Conservation (phyloP, 1,140 invertebrate species). For the Metaphire vulgaris region DNA sequence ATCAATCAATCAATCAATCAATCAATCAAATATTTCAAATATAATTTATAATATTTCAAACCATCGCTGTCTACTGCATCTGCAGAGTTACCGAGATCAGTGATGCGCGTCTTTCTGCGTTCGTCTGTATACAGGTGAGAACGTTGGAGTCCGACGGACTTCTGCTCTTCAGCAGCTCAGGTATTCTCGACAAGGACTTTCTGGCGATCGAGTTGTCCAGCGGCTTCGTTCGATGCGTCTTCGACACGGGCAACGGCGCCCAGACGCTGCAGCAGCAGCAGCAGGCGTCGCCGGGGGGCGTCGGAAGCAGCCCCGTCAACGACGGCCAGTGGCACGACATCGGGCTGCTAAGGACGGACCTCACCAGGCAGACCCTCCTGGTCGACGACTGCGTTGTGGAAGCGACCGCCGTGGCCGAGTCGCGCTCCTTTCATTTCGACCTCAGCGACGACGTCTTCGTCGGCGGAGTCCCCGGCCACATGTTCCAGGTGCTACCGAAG, state of each 20-base stretch:
- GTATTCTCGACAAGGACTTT: slow-evolving; percentile 40
- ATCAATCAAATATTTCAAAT: no score
- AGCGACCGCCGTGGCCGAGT: background rate
- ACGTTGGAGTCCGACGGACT: background rate
- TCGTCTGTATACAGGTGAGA: slow-evolving; percentile 5
- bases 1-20: no score
- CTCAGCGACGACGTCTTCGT: slow-evolving; percentile 19
- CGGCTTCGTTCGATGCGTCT: slow-evolving; percentile 44
- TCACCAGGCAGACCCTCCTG: background rate
- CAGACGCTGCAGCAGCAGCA: slow-evolving; percentile 39
- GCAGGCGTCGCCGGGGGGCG: slow-evolving; percentile 43
- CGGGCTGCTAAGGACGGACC: background rate
- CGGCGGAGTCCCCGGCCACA: slow-evolving; percentile 8
- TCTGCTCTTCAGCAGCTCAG: slow-evolving; percentile 5
- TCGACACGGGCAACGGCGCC: slow-evolving; percentile 45
- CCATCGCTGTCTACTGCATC: no score
- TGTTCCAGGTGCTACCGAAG: slow-evolving; percentile 1
- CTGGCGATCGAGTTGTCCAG: slow-evolving; percentile 44
- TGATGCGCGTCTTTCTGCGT: no score
- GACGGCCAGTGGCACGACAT: slow-evolving; percentile 16
- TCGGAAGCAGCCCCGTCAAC: slow-evolving; percentile 9
- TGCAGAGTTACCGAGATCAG: no score
- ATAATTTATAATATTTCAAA: no score
- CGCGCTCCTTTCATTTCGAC: slow-evolving; percentile 17
- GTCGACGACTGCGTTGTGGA: slow-evolving; percentile 11